Conservation (phyloP, 53 echinoderm and acorn worm genomes). For the Patiria pectinifera region DNA sequence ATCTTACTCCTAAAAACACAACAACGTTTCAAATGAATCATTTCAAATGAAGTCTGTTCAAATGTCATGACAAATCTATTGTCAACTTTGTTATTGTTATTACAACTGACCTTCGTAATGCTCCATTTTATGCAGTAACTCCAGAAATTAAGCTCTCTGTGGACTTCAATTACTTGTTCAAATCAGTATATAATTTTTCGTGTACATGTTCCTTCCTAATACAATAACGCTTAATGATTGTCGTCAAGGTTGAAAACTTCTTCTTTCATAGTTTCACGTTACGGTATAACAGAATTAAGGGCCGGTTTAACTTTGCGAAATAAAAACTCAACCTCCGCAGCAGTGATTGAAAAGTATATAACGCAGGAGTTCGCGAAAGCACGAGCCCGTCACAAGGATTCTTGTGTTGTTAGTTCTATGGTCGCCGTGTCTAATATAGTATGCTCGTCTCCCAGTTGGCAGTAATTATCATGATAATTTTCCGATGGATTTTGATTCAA, state of each 20-base stretch:
- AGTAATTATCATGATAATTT: slow-evolving; percentile 26
- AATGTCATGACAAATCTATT: too few species aligned
- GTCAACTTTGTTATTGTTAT: too few species aligned
- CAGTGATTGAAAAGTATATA: background rate
- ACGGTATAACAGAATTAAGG: background rate
- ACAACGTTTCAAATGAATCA: too few species aligned
- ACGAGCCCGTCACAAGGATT: background rate
- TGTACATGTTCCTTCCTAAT: background rate
- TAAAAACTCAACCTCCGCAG: background rate
- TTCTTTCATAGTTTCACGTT: background rate
- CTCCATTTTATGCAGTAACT: background rate
- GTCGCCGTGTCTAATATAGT: slow-evolving; percentile 34
- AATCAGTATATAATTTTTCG: background rate
- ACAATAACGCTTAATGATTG: background rate
- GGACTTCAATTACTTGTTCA: background rate
- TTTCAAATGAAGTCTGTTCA: too few species aligned
- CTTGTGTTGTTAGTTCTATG: slow-evolving; percentile 30
- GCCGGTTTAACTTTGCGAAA: background rate
- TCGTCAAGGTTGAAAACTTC: slow-evolving; percentile 26
- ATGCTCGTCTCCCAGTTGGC: background rate
- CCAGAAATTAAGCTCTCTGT: background rate
- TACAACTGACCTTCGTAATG: background rate
- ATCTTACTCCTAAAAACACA: too few species aligned
- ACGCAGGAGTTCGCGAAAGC: background rate
- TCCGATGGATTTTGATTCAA: slow-evolving; percentile 42